Conservation (phyloP, 2,113 vertebrate genomes). For the Eclectus roratus region DNA sequence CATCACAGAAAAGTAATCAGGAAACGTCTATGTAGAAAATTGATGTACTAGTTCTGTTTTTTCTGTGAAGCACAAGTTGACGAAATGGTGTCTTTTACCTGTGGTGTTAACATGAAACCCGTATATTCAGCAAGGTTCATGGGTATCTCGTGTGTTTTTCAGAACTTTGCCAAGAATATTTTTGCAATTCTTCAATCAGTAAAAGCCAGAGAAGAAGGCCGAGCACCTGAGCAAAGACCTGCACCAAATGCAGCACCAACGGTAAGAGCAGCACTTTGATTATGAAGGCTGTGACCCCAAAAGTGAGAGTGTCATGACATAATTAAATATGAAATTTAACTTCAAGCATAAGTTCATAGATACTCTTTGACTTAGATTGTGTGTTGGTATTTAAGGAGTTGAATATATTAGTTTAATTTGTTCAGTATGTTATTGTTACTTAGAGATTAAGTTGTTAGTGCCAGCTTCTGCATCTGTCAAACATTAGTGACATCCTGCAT, state of each 20-base stretch:
- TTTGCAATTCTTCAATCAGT: slow-evolving; percentile 99
- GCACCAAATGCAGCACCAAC: slow-evolving; percentile 88
- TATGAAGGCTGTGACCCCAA: not conserved
- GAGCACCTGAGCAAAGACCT: slow-evolving; percentile 93
- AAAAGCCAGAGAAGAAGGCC: slow-evolving; percentile 97
- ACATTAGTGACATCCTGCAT: not conserved
- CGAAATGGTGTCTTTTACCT: not conserved
- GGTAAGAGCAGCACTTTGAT: slow-evolving; percentile 70
- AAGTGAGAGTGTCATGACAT: not conserved
- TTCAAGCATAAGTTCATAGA: not conserved
- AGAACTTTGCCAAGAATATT: slow-evolving; percentile 99
- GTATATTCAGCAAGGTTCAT: not conserved
- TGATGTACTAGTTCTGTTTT: not conserved
- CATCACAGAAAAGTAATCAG: not conserved
- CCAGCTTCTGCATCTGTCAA: slow-evolving; percentile 21
- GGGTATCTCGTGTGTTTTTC: slow-evolving; percentile 38
- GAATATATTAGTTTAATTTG: not conserved
- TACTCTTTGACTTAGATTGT: not conserved
- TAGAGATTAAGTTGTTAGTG: not conserved
- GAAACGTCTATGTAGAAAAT: not conserved
- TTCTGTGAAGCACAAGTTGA: not conserved
- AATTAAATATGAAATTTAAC: not conserved
- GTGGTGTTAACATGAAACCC: not conserved
- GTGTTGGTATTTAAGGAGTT: not conserved
- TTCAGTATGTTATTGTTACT: not conserved